A percentile compares a stretch with the other conserved stretches of the same genome.
Conservation (phyloP, 2,888 invertebrate species). For the Folsomia candida region DNA sequence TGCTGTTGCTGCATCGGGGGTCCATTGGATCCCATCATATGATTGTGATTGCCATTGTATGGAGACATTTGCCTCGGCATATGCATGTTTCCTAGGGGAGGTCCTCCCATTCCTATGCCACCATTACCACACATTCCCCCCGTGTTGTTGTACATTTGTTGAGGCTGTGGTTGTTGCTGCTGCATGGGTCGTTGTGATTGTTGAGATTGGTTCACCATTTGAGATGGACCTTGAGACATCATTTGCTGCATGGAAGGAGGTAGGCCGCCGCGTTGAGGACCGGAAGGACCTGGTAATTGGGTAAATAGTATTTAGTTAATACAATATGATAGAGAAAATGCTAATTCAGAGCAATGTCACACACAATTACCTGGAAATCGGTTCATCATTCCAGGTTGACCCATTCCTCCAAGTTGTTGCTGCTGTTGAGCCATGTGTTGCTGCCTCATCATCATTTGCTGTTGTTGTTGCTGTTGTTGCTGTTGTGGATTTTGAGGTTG, state of each 20-base stretch:
- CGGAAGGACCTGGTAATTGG: slow-evolving; percentile 16
- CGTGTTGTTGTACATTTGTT: neutral
- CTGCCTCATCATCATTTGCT: slow-evolving; percentile 29
- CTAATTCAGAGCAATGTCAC: slow-evolving; percentile 12
- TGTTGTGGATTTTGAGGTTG: slow-evolving; percentile 15
- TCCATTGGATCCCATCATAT: slow-evolving; percentile 2
- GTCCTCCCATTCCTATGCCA: neutral
- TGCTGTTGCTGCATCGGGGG: slow-evolving; percentile 26
- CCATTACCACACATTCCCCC: neutral
- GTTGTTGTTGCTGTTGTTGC: slow-evolving; percentile 31
- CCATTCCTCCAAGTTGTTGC: slow-evolving; percentile 23
- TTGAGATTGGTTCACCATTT: slow-evolving; percentile 12
- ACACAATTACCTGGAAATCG: slow-evolving; percentile 37
- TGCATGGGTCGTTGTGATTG: slow-evolving; percentile 12
- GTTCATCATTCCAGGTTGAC: slow-evolving; percentile 31
- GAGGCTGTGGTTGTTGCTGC: neutral
- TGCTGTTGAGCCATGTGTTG: slow-evolving; percentile 24
- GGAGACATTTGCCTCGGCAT: slow-evolving; percentile 27
- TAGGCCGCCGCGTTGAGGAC: slow-evolving; percentile 13
- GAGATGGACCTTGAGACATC: slow-evolving; percentile 33
- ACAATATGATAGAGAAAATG: slow-evolving; percentile 21
- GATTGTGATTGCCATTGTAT: slow-evolving; percentile 10
- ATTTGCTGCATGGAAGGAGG: slow-evolving; percentile 28
- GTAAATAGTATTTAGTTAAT: slow-evolving; percentile 8
- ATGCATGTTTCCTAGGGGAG: slow-evolving; percentile 24